Evolutionary conservation across 2,797 vertebrate genomes (phyloP).

Genomic region (Sphenopsis melanotis): DNA sequence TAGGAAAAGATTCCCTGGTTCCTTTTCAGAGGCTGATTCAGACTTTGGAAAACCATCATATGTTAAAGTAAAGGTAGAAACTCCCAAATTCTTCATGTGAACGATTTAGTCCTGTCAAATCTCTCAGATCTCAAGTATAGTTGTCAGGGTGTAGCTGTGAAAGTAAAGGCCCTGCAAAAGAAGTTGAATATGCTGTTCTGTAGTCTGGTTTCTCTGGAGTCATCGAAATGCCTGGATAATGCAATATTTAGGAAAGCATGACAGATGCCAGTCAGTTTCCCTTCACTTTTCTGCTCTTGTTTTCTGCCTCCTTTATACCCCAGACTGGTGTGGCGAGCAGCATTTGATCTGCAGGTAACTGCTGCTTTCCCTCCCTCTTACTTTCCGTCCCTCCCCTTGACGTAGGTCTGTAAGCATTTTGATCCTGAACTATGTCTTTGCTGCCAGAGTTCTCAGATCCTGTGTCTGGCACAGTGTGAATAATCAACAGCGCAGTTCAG

Average conservation of each 20-base stretch:
- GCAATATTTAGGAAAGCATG: not conserved
- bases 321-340: not conserved
- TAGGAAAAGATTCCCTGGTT: not conserved
- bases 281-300: not conserved
- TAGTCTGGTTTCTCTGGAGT: not conserved
- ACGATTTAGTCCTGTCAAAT: not conserved
- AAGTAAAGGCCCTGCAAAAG: not conserved
- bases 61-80: not conserved
- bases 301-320: not conserved
- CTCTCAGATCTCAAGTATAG: not conserved
- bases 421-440: not conserved
- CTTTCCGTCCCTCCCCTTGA: not conserved
- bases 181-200: not conserved
- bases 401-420: not conserved
- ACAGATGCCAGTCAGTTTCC: not conserved
- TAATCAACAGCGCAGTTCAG: slow-evolving; percentile 28
- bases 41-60: not conserved
- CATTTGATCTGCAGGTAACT: not conserved
- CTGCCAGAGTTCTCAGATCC: not conserved
- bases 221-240: not conserved
- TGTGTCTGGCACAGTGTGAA: slow-evolving; percentile 14
- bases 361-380: not conserved
- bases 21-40: slow-evolving; percentile 6
- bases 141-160: not conserved
- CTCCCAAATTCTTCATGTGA: not conserved